Evolutionary conservation across 2,888 invertebrate species (phyloP), one percentile per base, ranked within the genome.

Genomic region (Sceliomorpha sp.): DNA sequence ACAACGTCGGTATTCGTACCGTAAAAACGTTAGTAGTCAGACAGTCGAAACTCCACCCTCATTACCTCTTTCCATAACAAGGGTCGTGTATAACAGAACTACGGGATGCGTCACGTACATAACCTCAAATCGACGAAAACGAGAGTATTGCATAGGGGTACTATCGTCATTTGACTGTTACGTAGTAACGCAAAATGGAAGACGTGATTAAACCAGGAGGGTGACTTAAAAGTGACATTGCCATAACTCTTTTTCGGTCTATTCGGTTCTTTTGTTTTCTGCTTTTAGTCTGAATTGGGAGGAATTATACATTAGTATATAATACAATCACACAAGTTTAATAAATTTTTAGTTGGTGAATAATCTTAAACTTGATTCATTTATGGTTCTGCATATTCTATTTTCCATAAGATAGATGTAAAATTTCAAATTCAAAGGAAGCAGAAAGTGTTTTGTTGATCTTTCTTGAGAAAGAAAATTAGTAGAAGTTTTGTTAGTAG

Each of bases 151-250:
- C 50, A 64, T 44, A 39, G 50, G 56, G 50, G 42, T 44, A 64
- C 63, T 64, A 64, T 56, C 56, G 63, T 64, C 63, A 64, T 64
- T 56, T 50, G 24, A 9, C 56, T 36, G 31, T 50, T 64, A 42
- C 31, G 36, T 24, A 64, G 27, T 29, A 50, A 32, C 36, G 26
- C 26, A 48, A 56, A 44, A 24, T 40, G 50, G 48, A 13, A 55
- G 32, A 44, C 36, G 31, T 37, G 53, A 64, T 50, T 56, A 56
- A 56, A 64, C 50, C 36, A 8, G 14, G 20, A 48, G 47, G 45
- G 34, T 63, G 14, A 63, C 42, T 48, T 48, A 27, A 40, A 32
- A 40, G 17, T 29, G 48, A 47, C 29, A 26, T 36, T 27, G 14
- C 40, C 40, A 13, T 26, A 42, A 42, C 40, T 42, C 40, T 42